Base-by-base conservation (phyloP, 2,888 invertebrate genomes). In the Drosophila meridionalis region DNA sequence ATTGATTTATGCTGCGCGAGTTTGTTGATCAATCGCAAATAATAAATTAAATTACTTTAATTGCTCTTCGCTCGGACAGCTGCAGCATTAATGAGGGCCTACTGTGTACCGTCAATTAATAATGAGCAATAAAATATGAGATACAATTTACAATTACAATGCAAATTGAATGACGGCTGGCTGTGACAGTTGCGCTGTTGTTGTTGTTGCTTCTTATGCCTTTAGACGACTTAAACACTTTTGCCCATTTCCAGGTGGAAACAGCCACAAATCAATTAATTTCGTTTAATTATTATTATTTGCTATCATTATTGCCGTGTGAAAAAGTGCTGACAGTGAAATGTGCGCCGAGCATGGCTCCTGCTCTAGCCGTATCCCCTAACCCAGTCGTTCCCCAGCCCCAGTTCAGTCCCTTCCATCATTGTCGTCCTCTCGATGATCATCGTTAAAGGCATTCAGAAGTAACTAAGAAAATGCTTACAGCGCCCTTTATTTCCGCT, bases 21-120 rank as follows among this genome's bases (percentile, higher is more conserved):
- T 83, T 85, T 88, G 90, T 88, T 88, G 90, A 86, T 86, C 87
- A 86, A 86, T 86, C 89, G 83, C 83, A 80, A 86, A 88, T 80
- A 90, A 86, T 86, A 89, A 90, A 88, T 90, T 70, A 86, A 86
- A 89, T 88, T 80, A 89, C 78, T 90, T 89, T 90, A 88, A 89
- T 85, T 85, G 73, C 84, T 61, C 73, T 73, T 66, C 70, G 65
- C 78, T 72, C 36, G 65, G 71, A 84, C 82, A 76, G 79, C 58
- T 60, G 82, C 67, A 73, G 50, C 71, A 75, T 71, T 82, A 84
- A 82, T 84, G 80, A 71, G 78, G 20, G 62, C 38, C 47, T 26
- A 67, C 67, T 52, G 66, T 58, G 61, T 36, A 40, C 52, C 67
- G 47, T 52, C 62, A 50, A 72, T 72, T 32, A 50, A 62, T 50